Evolutionary conservation across 2,113 vertebrate species (phyloP), one percentile per base, ranked within the genome.

Genomic region (Gymnocephalus cernua): DNA sequence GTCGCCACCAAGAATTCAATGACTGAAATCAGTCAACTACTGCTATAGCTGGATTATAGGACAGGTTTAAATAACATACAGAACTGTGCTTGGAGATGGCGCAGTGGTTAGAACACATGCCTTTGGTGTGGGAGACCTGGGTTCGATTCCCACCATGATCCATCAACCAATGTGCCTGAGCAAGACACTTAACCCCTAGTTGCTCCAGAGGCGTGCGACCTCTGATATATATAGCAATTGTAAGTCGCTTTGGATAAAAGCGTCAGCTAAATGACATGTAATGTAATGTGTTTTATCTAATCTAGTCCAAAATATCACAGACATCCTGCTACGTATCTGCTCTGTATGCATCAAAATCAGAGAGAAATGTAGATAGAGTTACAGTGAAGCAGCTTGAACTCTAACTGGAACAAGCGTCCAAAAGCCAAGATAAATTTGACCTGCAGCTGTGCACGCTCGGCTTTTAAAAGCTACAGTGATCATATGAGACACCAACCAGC

Each of bases 391-490:
- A 41, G 73, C 66, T 72, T 41, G 29, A n/a, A 57, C 73, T 62
- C 66, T 18, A 78, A 86, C 80, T 83, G 72, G 66, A 86, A 51
- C 50, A 53, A 25, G 44, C 50, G 7, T 79, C 45, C 8, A 57
- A 71, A 68, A 79, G 68, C 58, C 9, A 29, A 79, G 65, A 74
- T 87, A 83, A 84, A 90, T 79, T 41, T 69, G 79, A 88, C 62
- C 68, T 35, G 82, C 91, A 91, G 84, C 89, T 87, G 83, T 75
- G 83, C 62, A 4, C 62, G 68, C 50, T 76, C 0, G 1, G 70
- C 51, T 82, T 90, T 74, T 61, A 73, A 83, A 76, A 65, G 41
- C 41, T 5, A 23, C 61, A 13, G 48, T 41, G 77, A 77, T 72
- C 54, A 56, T 47, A 69, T 23, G 54, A 68, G 38, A 80, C n/a